phyloP scores from a whole-genome alignment of 1,140 invertebrate genomes.

The Diachasma alloeum region DNA sequence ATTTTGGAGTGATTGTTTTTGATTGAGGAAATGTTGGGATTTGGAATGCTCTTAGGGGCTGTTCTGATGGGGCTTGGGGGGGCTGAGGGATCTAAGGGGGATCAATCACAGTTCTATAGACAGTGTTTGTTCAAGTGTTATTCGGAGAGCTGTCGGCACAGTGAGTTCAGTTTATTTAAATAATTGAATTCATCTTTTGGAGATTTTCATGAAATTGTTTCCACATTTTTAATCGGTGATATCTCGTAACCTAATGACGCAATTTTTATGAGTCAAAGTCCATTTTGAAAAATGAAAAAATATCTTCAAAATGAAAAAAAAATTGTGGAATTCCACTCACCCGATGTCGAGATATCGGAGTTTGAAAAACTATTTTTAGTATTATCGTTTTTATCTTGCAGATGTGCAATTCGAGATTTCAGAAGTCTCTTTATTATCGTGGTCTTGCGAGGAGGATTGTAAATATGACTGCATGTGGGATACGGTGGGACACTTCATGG shows the following conservation, averaged over 20 bases:
- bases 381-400: slow-evolving; percentile 31
- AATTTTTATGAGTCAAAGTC: no score
- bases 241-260: no score
- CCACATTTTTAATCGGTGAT: no score
- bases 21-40: background rate
- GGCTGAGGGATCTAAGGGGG: slow-evolving; percentile 49
- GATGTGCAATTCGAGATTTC: slow-evolving; percentile 66
- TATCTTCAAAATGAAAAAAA: background rate
- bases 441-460: slow-evolving; percentile 86
- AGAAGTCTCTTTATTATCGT: slow-evolving; percentile 70
- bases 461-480: slow-evolving; percentile 93
- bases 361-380: background rate
- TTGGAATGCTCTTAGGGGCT: slow-evolving; percentile 22
- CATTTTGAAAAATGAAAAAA: no score
- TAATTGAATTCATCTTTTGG: background rate
- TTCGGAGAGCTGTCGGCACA: slow-evolving; percentile 52
- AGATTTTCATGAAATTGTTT: background rate
- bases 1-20: background rate
- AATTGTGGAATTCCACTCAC: no score
- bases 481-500: slow-evolving; percentile 81
- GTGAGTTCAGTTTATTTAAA: slow-evolving; percentile 36
- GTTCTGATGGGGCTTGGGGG: slow-evolving; percentile 30
- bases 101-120: slow-evolving; percentile 54
- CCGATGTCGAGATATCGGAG: no score
- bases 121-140: slow-evolving; percentile 59